Percentiles rank a stretch among this genome's conserved stretches.
Evolutionary conservation across 1,140 invertebrate species (phyloP).

Genomic region (Metopolophium dirhodum): DNA sequence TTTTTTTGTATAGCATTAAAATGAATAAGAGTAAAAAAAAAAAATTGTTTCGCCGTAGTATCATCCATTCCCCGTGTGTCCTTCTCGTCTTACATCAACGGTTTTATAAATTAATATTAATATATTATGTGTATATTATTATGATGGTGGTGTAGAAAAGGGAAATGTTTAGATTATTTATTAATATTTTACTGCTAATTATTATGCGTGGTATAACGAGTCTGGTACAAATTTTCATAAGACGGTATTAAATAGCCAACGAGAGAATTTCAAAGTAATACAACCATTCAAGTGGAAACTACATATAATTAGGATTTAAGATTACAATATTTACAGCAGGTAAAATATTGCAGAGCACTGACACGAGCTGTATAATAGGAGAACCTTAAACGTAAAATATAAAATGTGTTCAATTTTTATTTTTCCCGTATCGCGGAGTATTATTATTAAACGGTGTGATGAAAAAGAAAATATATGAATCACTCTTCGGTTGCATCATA

Average conservation of each 20-base stretch:
- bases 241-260: not conserved
- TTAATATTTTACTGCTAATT: not conserved
- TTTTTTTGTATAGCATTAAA: not conserved
- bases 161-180: not conserved
- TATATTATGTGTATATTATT: not conserved
- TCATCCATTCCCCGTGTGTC: not conserved
- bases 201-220: not conserved
- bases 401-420: not conserved
- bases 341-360: not conserved
- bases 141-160: too few relatives aligned
- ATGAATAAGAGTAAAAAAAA: not conserved
- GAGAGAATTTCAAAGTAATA: not conserved
- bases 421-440: not conserved
- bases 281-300: not conserved
- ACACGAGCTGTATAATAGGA: too few relatives aligned
- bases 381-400: not conserved
- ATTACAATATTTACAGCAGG: not conserved
- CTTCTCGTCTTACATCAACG: not conserved
- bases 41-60: not conserved
- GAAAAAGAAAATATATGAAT: not conserved
- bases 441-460: not conserved
- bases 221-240: not conserved
- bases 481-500: not conserved
- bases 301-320: not conserved
- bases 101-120: conserved; percentile 2